phyloP scores from a whole-genome alignment of 2,113 vertebrate genomes.

The Perca flavescens region DNA sequence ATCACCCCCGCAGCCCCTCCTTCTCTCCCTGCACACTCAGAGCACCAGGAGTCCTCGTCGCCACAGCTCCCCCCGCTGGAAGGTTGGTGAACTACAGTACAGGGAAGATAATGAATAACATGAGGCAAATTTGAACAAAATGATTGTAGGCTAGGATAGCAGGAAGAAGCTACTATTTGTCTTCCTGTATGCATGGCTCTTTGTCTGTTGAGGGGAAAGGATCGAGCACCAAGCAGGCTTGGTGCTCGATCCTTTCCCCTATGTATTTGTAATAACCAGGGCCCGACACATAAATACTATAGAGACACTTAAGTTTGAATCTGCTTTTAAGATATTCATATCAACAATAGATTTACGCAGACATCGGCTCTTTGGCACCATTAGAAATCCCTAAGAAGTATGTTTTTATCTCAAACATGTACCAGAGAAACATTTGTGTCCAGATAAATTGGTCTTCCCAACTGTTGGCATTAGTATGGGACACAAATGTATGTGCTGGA shows the following conservation, averaged over 20 bases:
- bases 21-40: constrained; percentile 81
- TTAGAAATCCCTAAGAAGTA: constrained; percentile 8
- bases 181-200: constrained; percentile 73
- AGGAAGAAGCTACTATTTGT: constrained; percentile 62
- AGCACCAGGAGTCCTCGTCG: constrained; percentile 80
- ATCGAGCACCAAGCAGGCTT: constrained; percentile 57
- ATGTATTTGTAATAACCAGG: constrained; percentile 53
- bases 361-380: background rate
- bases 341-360: background rate
- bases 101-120: constrained; percentile 75
- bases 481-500: constrained; percentile 44
- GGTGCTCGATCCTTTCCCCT: constrained; percentile 58
- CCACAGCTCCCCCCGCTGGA: constrained; percentile 82
- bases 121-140: constrained; percentile 58
- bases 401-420: background rate
- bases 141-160: constrained; percentile 47
- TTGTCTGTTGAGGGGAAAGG: constrained; percentile 60
- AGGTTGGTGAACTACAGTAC: constrained; percentile 86
- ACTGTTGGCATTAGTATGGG: constrained; percentile 23
- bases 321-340: background rate
- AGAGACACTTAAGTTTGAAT: constrained; percentile 13
- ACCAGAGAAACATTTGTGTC: constrained; percentile 49
- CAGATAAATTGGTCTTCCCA: constrained; percentile 8
- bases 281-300: constrained; percentile 46
- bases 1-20: constrained; percentile 75